A percentile compares a stretch with the other conserved stretches of the same genome.
Evolutionary conservation across 2,888 invertebrate genomes (phyloP).

Genomic region (Gymnoscelis rufifasciata): DNA sequence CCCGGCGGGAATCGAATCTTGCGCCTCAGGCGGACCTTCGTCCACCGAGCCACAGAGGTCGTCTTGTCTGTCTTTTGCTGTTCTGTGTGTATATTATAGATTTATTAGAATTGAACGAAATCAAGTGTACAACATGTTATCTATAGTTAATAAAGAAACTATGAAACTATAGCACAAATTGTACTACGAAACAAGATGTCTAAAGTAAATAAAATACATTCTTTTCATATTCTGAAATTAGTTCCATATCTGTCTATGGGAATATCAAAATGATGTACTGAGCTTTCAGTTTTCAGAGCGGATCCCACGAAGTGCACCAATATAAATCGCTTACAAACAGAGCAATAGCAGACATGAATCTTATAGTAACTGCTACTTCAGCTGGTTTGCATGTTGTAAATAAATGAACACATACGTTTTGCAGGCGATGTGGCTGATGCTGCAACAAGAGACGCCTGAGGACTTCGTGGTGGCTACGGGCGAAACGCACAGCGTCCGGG

Average conservation of each 20-base stretch:
- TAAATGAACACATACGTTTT: not conserved
- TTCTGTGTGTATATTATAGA: no score
- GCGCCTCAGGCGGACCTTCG: no score
- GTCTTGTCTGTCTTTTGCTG: no score
- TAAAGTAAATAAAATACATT: conserved; percentile 10
- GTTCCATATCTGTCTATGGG: conserved; percentile 34
- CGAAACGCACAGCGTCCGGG: conserved; percentile 94
- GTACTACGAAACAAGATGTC: not conserved
- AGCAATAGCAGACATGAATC: conserved; percentile 1
- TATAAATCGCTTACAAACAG: conserved; percentile 27
- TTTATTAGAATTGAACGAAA: no score
- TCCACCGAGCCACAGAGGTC: no score
- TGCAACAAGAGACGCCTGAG: conserved; percentile 93
- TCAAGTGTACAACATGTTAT: no score
- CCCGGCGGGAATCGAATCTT: no score
- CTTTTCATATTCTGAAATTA: conserved; percentile 20
- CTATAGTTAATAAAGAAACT: no score
- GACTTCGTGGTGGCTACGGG: conserved; percentile 99
- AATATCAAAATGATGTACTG: conserved; percentile 40
- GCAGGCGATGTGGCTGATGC: conserved; percentile 99
- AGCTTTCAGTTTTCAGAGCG: conserved; percentile 36
- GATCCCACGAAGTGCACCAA: conserved; percentile 44
- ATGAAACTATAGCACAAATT: not conserved
- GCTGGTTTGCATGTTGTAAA: conserved; percentile 31
- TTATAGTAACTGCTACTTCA: not conserved